These are phyloP conservation scores for Atta texana DNA, from an alignment of 1,140 invertebrate species.

Conservation along the genomic window DNA sequence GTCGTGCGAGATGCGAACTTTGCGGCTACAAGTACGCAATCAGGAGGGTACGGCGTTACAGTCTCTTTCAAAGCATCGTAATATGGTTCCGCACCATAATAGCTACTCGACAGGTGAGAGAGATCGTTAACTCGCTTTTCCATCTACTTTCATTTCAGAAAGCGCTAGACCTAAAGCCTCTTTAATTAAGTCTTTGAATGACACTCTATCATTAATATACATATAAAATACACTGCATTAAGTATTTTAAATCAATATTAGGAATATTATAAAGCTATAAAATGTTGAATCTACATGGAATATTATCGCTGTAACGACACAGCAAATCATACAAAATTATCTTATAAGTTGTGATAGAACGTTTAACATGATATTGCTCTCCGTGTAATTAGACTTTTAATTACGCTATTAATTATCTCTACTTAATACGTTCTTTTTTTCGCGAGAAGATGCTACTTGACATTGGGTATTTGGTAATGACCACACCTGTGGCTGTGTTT, in stretches of 20 bases:
- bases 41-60: slow-evolving; percentile 86
- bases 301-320: background rate
- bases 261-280: background rate
- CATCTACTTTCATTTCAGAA: background rate
- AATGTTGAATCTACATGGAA: background rate
- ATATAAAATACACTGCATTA: background rate
- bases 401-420: slow-evolving; percentile 13
- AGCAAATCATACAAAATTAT: background rate
- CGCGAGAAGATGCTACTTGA: slow-evolving; percentile 86
- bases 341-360: background rate
- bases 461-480: slow-evolving; percentile 86
- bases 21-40: slow-evolving; percentile 87
- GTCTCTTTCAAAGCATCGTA: slow-evolving; percentile 84
- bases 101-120: slow-evolving; percentile 86
- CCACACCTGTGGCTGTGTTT: slow-evolving; percentile 87
- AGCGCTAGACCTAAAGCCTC: background rate
- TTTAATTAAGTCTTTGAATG: background rate
- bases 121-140: background rate
- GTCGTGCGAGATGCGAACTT: slow-evolving; percentile 87
- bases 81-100: slow-evolving; percentile 88
- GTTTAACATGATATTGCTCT: background rate
- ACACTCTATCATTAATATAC: background rate
- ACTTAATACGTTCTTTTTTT: slow-evolving; percentile 22
- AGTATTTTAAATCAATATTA: background rate
- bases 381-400: slow-evolving; percentile 41